Conservation (phyloP, 2,888 invertebrate genomes). For the Dryococelus australis region DNA sequence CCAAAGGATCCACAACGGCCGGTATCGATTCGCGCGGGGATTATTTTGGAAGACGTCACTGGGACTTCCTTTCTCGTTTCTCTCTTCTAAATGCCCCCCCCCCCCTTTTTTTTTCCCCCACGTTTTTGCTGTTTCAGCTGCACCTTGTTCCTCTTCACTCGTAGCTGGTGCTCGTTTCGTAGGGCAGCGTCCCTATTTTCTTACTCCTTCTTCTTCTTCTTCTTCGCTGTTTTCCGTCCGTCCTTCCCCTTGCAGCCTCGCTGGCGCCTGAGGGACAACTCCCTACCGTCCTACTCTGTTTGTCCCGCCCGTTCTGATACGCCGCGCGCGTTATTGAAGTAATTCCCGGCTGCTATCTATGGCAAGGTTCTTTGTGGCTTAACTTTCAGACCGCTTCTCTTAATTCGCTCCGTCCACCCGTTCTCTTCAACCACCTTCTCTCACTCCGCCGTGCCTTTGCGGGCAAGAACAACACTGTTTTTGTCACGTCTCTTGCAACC, state of each 20-base stretch:
- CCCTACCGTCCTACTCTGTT: no score
- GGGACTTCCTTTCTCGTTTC: background rate
- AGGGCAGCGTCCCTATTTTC: background rate
- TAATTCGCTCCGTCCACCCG: background rate
- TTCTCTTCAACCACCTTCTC: background rate
- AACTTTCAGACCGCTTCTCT: background rate
- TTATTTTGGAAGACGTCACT: background rate
- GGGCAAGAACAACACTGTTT: background rate
- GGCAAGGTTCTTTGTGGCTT: background rate
- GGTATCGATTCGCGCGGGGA: background rate
- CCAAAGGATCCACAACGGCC: background rate
- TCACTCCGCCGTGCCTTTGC: background rate
- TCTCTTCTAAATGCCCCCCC: background rate
- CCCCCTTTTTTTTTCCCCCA: no score
- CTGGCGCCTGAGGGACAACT: no score
- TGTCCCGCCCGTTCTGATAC: background rate
- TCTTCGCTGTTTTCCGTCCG: background rate
- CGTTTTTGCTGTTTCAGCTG: background rate
- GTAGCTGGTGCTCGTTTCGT: background rate
- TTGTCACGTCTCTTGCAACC: background rate
- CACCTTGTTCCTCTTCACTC: background rate
- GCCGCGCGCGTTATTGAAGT: background rate
- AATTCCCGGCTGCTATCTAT: background rate
- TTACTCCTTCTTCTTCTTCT: background rate
- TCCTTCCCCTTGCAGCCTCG: no score